phyloP scores from a whole-genome alignment of 1,140 invertebrate genomes.

The Lordiphosa mommai region DNA sequence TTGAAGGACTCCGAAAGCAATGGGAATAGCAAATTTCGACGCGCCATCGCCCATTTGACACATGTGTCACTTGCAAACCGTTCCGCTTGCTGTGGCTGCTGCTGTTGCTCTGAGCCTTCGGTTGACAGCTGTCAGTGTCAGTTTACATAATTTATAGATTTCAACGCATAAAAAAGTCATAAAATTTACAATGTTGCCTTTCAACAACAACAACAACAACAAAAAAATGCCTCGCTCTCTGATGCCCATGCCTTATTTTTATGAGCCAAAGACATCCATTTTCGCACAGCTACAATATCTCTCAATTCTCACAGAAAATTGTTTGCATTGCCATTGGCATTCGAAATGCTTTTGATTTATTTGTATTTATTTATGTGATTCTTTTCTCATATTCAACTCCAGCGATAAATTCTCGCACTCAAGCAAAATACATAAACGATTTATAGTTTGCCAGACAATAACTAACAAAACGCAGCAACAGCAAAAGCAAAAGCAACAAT shows the following conservation, averaged over 20 bases:
- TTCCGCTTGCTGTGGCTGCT: slow-evolving; percentile 31
- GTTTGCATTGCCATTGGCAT: slow-evolving; percentile 54
- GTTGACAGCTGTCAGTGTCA: slow-evolving; percentile 76
- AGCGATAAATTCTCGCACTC: slow-evolving; percentile 70
- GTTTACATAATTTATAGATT: slow-evolving; percentile 78
- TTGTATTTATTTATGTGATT: slow-evolving; percentile 68
- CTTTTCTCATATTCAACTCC: slow-evolving; percentile 61
- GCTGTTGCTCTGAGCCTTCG: slow-evolving; percentile 30
- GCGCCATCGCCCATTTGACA: slow-evolving; percentile 70
- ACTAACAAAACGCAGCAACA: slow-evolving; percentile 26
- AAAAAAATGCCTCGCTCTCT: slow-evolving; percentile 25
- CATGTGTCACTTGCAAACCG: slow-evolving; percentile 71
- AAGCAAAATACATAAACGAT: slow-evolving; percentile 75
- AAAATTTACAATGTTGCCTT: slow-evolving; percentile 76
- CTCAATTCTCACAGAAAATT: slow-evolving; percentile 49
- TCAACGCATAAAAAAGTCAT: slow-evolving; percentile 77
- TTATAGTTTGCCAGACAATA: slow-evolving; percentile 63
- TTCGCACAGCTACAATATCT: slow-evolving; percentile 56
- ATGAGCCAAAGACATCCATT: slow-evolving; percentile 74
- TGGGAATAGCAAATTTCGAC: slow-evolving; percentile 41
- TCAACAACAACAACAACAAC: slow-evolving; percentile 68
- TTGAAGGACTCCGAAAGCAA: slow-evolving; percentile 3
- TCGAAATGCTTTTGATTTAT: slow-evolving; percentile 74
- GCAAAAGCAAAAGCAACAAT: slow-evolving; percentile 8
- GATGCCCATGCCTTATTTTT: slow-evolving; percentile 70